Evolutionary conservation across 1,140 invertebrate genomes (phyloP).

Genomic region (Aphis craccivora): DNA sequence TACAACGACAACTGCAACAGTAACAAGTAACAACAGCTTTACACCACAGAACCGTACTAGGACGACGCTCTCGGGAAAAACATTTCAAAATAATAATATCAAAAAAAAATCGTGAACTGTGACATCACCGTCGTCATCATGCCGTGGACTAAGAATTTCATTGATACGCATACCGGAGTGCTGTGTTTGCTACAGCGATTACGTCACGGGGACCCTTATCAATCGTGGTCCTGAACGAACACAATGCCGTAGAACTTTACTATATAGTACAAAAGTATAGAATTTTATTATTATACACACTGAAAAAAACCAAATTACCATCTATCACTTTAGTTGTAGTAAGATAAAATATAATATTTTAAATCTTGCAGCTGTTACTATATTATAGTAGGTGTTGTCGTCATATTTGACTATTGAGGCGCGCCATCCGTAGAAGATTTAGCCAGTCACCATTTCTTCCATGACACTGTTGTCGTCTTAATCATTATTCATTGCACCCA

Average conservation of each 20-base stretch:
- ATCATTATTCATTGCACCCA: background rate
- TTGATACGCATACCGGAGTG: background rate
- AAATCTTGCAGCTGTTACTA: too few species aligned
- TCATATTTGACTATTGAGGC: background rate
- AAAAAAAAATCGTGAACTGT: background rate
- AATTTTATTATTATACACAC: too few species aligned
- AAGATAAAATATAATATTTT: background rate
- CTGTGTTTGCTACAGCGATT: background rate
- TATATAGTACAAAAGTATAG: too few species aligned
- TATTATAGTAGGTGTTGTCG: too few species aligned
- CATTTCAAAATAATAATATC: slow-evolving; percentile 20
- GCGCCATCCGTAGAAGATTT: background rate
- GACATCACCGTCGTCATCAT: background rate
- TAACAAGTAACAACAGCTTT: background rate
- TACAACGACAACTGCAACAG: background rate
- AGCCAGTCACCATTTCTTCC: background rate
- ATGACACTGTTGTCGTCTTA: background rate
- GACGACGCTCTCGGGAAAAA: background rate
- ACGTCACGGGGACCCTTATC: background rate
- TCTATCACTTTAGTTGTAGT: background rate
- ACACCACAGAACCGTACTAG: background rate
- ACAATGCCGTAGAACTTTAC: background rate
- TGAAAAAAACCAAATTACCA: background rate
- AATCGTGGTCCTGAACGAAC: background rate
- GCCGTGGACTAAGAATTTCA: background rate